Evolutionary conservation across 1,140 invertebrate species (phyloP), one percentile per base, ranked within the genome.

Genomic region (Lepidurus arcticus): DNA sequence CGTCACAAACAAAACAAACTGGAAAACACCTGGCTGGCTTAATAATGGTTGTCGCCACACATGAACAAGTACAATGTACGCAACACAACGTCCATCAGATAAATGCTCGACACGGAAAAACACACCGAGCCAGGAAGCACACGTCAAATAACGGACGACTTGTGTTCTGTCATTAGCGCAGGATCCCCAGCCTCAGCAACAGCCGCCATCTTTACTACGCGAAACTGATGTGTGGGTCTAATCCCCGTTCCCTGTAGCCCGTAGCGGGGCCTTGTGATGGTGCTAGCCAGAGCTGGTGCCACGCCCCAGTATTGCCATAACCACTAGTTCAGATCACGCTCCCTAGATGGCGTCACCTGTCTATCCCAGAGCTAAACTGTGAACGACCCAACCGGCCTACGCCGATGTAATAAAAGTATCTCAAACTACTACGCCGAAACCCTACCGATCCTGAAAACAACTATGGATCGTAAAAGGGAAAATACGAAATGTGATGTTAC

Each of bases 1-100:
- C 53, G 53, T 65, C 53, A 65, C 53, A 65, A 65, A 65, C 53
- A 65, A 65, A 65, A 65, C 53, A 65, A 65, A 65, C 53, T 65
- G 21, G 16, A 21, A 13, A 65, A 65, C 53, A 65, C 13, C 53
- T 65, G 53, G 53, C 53, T 65, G 53, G 34, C 53, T 65, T 65
- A 65, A 13, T 65, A 0, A 13, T 21, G n/a, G 53, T 8, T 65
- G 4, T 65, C 5, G 8, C 53, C 16, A 13, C 21, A 21, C 13
- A 65, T 11, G 53, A 65, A 65, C 53, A 4, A 65, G 16, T 9
- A 65, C 8, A 21, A 65, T 65, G 13, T 65, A n/a, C 8, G 53
- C 53, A 13, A 21, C n/a, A 65, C 53, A 65, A 13, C 53, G 53
- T 11, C 21, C 53, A 65, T 65, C 53, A 65, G 53, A 11, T 65